These are phyloP conservation scores for Pyralis farinalis DNA, from an alignment of 2,888 invertebrate genomes.

Conservation along the genomic window DNA sequence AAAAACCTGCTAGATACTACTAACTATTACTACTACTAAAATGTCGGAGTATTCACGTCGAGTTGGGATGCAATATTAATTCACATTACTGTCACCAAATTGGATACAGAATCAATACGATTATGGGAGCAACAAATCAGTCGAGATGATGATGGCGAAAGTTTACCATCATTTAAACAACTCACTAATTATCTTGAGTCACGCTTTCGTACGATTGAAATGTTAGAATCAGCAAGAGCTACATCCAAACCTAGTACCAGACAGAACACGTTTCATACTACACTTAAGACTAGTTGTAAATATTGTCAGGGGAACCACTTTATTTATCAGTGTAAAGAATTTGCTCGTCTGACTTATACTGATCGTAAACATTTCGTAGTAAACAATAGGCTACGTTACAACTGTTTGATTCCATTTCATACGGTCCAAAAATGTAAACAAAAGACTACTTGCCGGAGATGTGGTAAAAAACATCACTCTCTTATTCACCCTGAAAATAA, in stretches of 20 bases:
- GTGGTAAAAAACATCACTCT: conserved; percentile 18
- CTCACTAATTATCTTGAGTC: too few relatives aligned
- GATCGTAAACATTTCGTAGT: conserved; percentile 8
- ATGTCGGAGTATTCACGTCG: conserved; percentile 12
- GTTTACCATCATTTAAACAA: conserved; percentile 6
- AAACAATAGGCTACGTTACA: conserved; percentile 16
- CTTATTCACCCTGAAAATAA: conserved; percentile 15
- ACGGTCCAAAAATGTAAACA: conserved; percentile 14
- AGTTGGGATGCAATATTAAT: conserved; percentile 19
- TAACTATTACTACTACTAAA: conserved; percentile 16
- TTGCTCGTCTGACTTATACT: neutral
- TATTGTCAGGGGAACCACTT: too few relatives aligned
- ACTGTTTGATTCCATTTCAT: conserved; percentile 13
- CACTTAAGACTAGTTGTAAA: too few relatives aligned
- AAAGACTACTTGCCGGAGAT: conserved; percentile 14
- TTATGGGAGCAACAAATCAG: conserved; percentile 19
- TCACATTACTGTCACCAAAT: too few relatives aligned
- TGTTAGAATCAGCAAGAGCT: too few relatives aligned
- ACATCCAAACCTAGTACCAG: conserved; percentile 3
- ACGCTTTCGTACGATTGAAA: too few relatives aligned
- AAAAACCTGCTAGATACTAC: too few relatives aligned
- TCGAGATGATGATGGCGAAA: neutral
- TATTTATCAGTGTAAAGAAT: neutral
- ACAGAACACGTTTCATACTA: too few relatives aligned
- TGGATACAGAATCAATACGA: conserved; percentile 20